phyloP scores from a whole-genome alignment of 2,888 invertebrate genomes.

The Drosophila bunnanda region DNA sequence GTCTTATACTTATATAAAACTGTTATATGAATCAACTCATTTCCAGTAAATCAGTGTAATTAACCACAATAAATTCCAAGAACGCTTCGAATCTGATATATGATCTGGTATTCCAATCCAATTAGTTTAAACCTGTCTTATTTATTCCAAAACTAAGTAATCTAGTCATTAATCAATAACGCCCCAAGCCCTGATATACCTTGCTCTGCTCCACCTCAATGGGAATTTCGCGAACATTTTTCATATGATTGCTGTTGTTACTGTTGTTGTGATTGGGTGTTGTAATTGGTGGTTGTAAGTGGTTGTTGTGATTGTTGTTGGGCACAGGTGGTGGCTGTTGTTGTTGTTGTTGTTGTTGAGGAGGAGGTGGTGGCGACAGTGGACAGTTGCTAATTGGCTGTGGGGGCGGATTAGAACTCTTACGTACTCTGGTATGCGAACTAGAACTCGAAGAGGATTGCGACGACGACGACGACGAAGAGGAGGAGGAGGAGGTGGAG shows the following conservation, averaged over 20 bases:
- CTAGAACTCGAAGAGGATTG: slow-evolving; percentile 70
- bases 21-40: too few species aligned
- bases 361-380: slow-evolving; percentile 57
- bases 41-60: too few species aligned
- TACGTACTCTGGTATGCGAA: slow-evolving; percentile 81
- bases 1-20: too few species aligned
- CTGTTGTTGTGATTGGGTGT: slow-evolving; percentile 62
- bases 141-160: not conserved
- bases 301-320: slow-evolving; percentile 43
- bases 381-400: slow-evolving; percentile 66
- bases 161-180: too few species aligned
- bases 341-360: slow-evolving; percentile 38
- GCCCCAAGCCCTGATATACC: slow-evolving; percentile 68
- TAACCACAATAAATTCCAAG: too few species aligned
- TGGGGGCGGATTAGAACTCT: slow-evolving; percentile 79
- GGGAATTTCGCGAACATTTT: slow-evolving; percentile 84
- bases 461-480: slow-evolving; percentile 64
- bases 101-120: too few species aligned
- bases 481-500: slow-evolving; percentile 48
- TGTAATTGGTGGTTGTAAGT: slow-evolving; percentile 51
- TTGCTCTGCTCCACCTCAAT: slow-evolving; percentile 84
- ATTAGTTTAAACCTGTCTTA: not conserved
- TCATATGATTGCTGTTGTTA: slow-evolving; percentile 58
- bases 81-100: too few species aligned
- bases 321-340: slow-evolving; percentile 38